A percentile compares a stretch with the other conserved stretches of the same genome.
Conservation (phyloP, 2,113 vertebrate genomes). For the Hypanus sabinus region DNA sequence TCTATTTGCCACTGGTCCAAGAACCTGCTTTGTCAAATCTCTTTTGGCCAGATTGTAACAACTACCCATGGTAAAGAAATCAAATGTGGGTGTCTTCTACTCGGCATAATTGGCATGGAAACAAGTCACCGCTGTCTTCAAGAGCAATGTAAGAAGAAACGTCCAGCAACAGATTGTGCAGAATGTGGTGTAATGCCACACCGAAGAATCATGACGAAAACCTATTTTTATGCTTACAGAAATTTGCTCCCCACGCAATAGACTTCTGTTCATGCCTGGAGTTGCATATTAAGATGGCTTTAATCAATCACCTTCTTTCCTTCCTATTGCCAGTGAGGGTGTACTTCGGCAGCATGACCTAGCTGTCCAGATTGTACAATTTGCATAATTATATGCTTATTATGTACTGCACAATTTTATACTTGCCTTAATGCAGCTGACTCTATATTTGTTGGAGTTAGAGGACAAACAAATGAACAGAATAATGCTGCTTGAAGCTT, state of each 20-base stretch:
- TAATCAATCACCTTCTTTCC: neutral
- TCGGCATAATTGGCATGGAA: too few species aligned
- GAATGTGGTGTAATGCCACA: neutral
- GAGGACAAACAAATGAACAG: neutral
- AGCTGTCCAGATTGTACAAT: too few species aligned
- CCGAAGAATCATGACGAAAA: neutral
- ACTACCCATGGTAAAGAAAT: too few species aligned
- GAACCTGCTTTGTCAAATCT: too few species aligned
- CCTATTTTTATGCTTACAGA: neutral
- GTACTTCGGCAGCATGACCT: neutral
- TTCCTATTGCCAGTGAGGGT: neutral
- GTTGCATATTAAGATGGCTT: neutral
- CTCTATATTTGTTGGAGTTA: neutral
- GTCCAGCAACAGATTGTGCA: neutral
- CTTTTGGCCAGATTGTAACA: too few species aligned
- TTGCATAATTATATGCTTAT: neutral
- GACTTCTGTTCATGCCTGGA: neutral
- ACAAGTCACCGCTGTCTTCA: too few species aligned
- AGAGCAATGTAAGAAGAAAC: too few species aligned
- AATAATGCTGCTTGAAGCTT: neutral
- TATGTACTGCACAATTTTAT: neutral
- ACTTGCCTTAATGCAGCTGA: neutral
- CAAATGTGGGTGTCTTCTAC: too few species aligned
- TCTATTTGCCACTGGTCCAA: too few species aligned
- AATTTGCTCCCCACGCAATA: neutral